Conservation (phyloP, 2,797 vertebrate genomes). For the Sardinella longiceps region DNA sequence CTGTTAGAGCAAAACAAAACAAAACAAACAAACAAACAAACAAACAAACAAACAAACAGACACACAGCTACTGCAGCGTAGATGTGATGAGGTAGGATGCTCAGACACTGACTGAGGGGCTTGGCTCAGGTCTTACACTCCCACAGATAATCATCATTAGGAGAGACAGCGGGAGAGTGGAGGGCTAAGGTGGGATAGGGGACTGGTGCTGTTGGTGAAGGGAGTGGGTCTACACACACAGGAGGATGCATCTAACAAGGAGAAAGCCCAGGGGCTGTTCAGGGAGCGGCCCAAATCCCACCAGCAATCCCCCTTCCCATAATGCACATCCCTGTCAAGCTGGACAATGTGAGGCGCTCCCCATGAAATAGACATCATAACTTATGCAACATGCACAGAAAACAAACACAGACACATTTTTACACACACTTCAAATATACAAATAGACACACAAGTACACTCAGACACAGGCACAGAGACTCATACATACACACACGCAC, state of each 20-base stretch:
- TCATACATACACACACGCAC: not conserved
- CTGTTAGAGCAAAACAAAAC: not conserved
- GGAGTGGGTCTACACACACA: not conserved
- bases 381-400: conserved; percentile 24
- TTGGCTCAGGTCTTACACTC: conserved; percentile 22
- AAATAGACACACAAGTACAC: not conserved
- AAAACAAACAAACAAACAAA: no score
- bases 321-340: not conserved
- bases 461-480: not conserved
- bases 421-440: not conserved
- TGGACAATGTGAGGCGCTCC: not conserved
- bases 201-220: not conserved
- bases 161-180: conserved; percentile 23
- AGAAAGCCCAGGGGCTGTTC: conserved; percentile 9
- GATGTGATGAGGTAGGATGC: conserved; percentile 45
- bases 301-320: not conserved
- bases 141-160: conserved; percentile 16
- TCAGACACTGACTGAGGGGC: conserved; percentile 37
- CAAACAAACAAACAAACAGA: not conserved
- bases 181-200: not conserved
- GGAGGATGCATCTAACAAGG: conserved; percentile 7
- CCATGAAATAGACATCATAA: conserved; percentile 7
- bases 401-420: not conserved
- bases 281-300: not conserved
- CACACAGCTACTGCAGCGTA: no score